These are phyloP conservation scores for Toxonevra muliebris DNA, from an alignment of 2,888 invertebrate genomes.

Conservation along the genomic window DNA sequence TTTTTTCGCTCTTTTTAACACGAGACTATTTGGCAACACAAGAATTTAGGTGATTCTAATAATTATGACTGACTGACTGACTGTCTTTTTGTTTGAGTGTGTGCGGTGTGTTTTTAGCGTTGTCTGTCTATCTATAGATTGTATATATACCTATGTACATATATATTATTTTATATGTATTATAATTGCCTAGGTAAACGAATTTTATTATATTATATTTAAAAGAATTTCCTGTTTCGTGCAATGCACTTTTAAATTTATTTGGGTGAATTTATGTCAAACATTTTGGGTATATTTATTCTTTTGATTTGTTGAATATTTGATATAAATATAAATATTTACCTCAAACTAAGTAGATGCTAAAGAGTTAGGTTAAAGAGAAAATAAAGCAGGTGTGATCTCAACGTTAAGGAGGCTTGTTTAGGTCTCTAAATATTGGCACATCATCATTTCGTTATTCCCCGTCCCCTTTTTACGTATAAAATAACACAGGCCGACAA, in stretches of 20 bases:
- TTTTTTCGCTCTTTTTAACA: conserved; percentile 5
- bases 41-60: conserved; percentile 38
- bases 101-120: not conserved
- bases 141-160: too few species aligned
- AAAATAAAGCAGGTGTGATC: too few species aligned
- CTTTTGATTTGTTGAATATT: too few species aligned
- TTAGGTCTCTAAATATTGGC: not conserved
- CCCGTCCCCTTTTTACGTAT: not conserved
- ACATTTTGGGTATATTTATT: too few species aligned
- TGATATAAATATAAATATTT: too few species aligned
- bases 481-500: too few species aligned
- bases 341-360: too few species aligned
- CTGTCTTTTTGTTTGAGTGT: conserved; percentile 25
- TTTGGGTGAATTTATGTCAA: too few species aligned
- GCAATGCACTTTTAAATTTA: conserved; percentile 10
- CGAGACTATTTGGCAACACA: conserved; percentile 41
- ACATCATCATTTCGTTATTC: not conserved
- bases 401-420: too few species aligned
- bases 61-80: conserved; percentile 20
- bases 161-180: not conserved
- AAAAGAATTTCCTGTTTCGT: conserved; percentile 9
- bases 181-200: conserved; percentile 10
- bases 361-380: too few species aligned
- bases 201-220: not conserved
- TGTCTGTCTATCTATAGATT: too few species aligned